phyloP scores from a whole-genome alignment of 92 coral and sea anemone species.

The Porites divaricata region DNA sequence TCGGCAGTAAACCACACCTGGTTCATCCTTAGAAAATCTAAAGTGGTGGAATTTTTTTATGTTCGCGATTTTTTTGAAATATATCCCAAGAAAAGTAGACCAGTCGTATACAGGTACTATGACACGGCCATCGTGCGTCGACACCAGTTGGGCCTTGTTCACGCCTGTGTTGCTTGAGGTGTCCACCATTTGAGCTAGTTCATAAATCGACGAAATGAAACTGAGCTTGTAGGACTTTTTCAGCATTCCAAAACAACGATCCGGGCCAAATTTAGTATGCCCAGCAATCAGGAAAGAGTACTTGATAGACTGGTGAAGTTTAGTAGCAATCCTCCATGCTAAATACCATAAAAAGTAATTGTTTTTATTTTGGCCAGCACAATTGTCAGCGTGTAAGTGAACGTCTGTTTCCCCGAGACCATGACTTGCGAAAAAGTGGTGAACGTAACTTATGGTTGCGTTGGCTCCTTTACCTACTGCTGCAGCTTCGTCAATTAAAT shows the following conservation, averaged over 20 bases:
- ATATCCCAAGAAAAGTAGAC: not conserved
- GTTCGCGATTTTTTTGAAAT: not conserved
- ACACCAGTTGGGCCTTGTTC: not conserved
- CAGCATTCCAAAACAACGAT: not conserved
- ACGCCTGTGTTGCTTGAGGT: not conserved
- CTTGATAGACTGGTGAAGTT: constrained; percentile 9
- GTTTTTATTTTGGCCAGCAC: constrained; percentile 14
- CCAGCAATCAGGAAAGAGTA: not conserved
- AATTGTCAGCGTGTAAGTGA: too few species aligned
- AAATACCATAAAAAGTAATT: constrained; percentile 17
- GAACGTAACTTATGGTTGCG: too few species aligned
- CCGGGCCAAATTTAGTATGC: not conserved
- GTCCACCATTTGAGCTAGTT: not conserved
- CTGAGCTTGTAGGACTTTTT: not conserved
- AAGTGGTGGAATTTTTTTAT: too few species aligned
- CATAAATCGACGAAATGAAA: not conserved
- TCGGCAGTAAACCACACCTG: too few species aligned
- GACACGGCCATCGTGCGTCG: not conserved
- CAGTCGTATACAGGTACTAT: not conserved
- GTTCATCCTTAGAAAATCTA: too few species aligned
- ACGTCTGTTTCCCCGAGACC: not conserved
- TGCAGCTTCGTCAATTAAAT: too few species aligned
- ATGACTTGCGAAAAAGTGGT: not conserved
- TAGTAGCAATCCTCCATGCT: constrained; percentile 12
- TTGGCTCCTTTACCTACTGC: too few species aligned